Base-by-base conservation (phyloP, 2,797 vertebrate species). In the Ctenosaura bakeri region DNA sequence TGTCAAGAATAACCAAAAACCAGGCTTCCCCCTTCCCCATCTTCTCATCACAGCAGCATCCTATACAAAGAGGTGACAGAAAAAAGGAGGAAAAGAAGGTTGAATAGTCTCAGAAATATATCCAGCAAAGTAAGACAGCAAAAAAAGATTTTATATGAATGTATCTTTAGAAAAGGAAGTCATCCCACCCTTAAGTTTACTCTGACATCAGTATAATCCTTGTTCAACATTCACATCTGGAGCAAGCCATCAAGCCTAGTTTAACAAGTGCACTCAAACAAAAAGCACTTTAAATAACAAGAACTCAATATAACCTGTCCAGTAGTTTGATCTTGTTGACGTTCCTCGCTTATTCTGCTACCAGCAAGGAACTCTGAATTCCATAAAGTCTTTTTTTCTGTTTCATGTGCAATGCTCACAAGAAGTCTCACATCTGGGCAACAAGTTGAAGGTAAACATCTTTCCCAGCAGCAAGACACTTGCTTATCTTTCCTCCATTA, bases 191-290 rank as follows among this genome's bases (percentile, higher is more conserved):
- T 26, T 85, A 62, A 91, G 52, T 89, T 92, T 85, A 71, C 59
- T 77, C 92, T 93, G 94, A 92, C 78, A 86, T 52, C 42, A 83
- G 9, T 46, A 90, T 86, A 64, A 4, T 8, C 54, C 22, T 76
- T 87, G 74, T 56, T 54, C 86, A 42, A 38, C 69, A 90, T 38
- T 86, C 46, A 85, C 24, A 88, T 29, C 32, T 85, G 92, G 87
- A 93, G 76, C 76, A 87, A 83, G 4, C 69, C 83, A 90, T 54
- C 62, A 85, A 87, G 62, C 22, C 8, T 88, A 59, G 56, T 86
- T 0, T 79, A 85, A 81, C 46, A 50, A 92, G 64, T 2, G 69
- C 78, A 9, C 42, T 86, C 88, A 71, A 66, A 62, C 13, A 87
- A 89, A 91, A 62, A 93, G 88, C 5, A 3, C 46, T 73, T 7